Evolutionary conservation across 2,888 invertebrate genomes (phyloP).

Genomic region (Acrobasis consociella): DNA sequence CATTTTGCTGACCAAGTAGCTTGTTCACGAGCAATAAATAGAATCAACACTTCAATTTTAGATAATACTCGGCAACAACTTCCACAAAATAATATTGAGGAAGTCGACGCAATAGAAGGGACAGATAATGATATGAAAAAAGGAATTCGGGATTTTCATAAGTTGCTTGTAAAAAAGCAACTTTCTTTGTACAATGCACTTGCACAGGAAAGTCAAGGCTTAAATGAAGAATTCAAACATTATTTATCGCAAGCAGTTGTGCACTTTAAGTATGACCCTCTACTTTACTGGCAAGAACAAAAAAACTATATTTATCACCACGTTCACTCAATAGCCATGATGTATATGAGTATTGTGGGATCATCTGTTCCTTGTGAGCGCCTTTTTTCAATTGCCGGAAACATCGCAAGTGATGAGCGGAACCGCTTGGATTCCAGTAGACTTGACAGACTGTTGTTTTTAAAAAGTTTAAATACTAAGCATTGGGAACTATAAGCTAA

Average conservation of each 20-base stretch:
- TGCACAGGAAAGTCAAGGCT: conserved; percentile 38
- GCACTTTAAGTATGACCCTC: conserved; percentile 42
- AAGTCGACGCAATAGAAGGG: conserved; percentile 23
- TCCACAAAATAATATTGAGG: conserved; percentile 6
- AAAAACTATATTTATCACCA: conserved; percentile 1
- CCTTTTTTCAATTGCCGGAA: conserved; percentile 36
- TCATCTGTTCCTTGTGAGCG: conserved; percentile 34
- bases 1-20: conserved; percentile 38
- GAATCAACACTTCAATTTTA: conserved; percentile 38
- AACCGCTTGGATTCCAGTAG: conserved; percentile 36
- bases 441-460: conserved; percentile 36
- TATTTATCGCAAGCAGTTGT: conserved; percentile 47
- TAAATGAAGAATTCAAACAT: conserved; percentile 43
- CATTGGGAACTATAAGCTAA: conserved; percentile 15
- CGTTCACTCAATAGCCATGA: conserved; percentile 8
- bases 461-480: conserved; percentile 27
- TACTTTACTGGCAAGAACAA: conserved; percentile 43
- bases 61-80: conserved; percentile 29
- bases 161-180: conserved; percentile 38
- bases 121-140: conserved; percentile 34
- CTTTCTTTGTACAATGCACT: conserved; percentile 34
- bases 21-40: conserved; percentile 35
- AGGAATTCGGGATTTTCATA: conserved; percentile 37
- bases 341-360: conserved; percentile 2
- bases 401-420: conserved; percentile 37